Evolutionary conservation across 92 coral and sea anemone species (phyloP), one percentile per base, ranked within the genome.

Genomic region (Plumapathes pennacea): DNA sequence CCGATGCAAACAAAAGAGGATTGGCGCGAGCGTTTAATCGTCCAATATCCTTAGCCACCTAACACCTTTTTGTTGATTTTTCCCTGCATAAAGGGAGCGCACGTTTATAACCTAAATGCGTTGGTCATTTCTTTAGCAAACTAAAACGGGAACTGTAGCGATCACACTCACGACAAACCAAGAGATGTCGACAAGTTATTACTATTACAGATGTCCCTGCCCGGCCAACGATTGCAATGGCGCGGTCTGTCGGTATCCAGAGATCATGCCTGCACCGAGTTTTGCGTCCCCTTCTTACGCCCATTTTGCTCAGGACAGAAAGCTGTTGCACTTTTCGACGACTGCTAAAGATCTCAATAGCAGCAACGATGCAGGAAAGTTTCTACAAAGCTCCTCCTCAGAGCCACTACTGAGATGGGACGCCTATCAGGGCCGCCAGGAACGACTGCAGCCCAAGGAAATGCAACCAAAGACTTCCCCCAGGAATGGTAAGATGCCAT

Each of bases 141-240:
- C 32, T 4, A 8, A 48, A n/a, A 18, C 32, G 7, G 6, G 12
- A 3, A 0, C 30, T n/a, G 13, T 0, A 5, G 5, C 0, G 21
- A 15, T 3, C 10, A 30, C 22, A 13, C 12, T 14, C 49, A 39
- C 22, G 39, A 46, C 30, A 0, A 40, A 23, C 4, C 33, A 15
- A 28, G 36, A 44, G 11, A 84, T 84, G 90, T 49, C 89, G 11
- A 72, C 77, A 10, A 82, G 83, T 11, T 82, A 70, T 33, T 69
- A 71, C 4, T 86, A 82, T 48, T 86, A 77, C 65, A 73, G 86
- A 7, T 82, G 85, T 4, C 95, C 89, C 30, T 86, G 95, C 36
- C 82, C 89, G 13, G 65, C 88, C 4, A 66, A 55, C 34, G 95
- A 86, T 25, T 86, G 95, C 46, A 77, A 73, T 30, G 88, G 74